A percentile compares a stretch with the other conserved stretches of the same genome.
phyloP scores from a whole-genome alignment of 2,888 invertebrate species.

The Phorcus lineatus region DNA sequence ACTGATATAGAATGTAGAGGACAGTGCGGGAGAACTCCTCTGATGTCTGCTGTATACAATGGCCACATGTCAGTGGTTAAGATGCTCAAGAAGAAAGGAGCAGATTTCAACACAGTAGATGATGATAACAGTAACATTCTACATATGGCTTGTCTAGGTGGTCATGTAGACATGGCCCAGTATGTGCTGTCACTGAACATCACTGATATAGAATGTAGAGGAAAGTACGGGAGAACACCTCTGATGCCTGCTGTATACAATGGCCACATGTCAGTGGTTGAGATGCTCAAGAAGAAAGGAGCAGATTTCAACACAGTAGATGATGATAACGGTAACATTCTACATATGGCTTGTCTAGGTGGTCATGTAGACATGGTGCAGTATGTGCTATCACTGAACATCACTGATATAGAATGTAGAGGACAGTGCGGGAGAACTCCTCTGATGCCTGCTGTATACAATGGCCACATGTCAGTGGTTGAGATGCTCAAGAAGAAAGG shows the following conservation, averaged over 20 bases:
- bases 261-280: neutral
- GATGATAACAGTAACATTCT: neutral
- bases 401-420: neutral
- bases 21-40: neutral
- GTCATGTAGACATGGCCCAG: neutral
- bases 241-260: neutral
- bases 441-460: neutral
- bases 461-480: neutral
- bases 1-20: neutral
- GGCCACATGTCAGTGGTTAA: neutral
- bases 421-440: neutral
- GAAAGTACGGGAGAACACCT: neutral
- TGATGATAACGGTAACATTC: neutral
- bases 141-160: neutral
- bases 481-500: neutral
- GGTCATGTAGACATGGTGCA: neutral
- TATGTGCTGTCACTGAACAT: neutral
- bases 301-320: neutral
- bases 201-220: neutral
- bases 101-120: neutral
- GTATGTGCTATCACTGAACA: neutral
- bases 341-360: neutral
- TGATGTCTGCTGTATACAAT: neutral
- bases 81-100: neutral
- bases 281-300: neutral